Conservation (phyloP, 2,113 vertebrate genomes). For the Natator depressus region DNA sequence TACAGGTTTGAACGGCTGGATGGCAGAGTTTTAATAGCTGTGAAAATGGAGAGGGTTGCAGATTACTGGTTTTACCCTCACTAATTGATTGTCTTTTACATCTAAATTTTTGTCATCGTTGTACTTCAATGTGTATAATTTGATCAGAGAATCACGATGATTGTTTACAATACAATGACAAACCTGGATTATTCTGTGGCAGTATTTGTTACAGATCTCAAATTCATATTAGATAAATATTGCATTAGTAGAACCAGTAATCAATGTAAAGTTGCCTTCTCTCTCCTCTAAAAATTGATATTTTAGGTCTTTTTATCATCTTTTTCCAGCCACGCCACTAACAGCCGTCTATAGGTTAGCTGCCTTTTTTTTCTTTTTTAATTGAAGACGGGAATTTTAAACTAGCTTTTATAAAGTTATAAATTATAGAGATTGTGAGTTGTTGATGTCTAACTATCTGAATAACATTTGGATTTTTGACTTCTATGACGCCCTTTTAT, state of each 20-base stretch:
- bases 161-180: not conserved
- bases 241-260: constrained; percentile 54
- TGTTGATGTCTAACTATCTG: not conserved
- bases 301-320: constrained; percentile 54
- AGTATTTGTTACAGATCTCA: constrained; percentile 21
- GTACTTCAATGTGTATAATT: too few relatives aligned
- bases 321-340: not conserved
- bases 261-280: constrained; percentile 60
- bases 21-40: not conserved
- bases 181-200: constrained; percentile 20
- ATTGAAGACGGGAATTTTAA: not conserved
- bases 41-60: not conserved
- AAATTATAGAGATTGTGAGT: not conserved
- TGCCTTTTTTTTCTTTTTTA: not conserved
- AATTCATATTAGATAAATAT: constrained; percentile 66
- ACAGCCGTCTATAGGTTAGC: not conserved
- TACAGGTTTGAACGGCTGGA: not conserved
- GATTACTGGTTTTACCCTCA: not conserved
- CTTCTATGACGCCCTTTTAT: not conserved
- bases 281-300: constrained; percentile 12
- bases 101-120: not conserved
- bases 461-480: not conserved
- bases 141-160: not conserved
- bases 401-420: not conserved
- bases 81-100: not conserved